A percentile compares a stretch with the other conserved stretches of the same genome.
phyloP scores from a whole-genome alignment of 2,797 vertebrate genomes.

The Numenius phaeopus region DNA sequence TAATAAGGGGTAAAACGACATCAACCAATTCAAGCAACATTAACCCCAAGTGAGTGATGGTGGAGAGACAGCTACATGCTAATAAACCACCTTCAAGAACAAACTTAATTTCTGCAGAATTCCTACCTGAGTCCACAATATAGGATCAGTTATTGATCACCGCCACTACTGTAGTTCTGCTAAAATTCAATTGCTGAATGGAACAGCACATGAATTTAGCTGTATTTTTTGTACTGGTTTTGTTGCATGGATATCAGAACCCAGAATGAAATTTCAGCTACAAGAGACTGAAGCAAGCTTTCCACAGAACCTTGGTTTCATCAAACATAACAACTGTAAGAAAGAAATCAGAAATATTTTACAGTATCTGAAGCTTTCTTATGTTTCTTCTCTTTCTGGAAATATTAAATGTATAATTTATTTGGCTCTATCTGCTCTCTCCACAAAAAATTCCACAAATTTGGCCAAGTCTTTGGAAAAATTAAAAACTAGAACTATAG shows the following conservation, averaged over 20 bases:
- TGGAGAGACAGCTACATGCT: background rate
- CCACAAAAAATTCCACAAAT: background rate
- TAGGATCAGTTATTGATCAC: background rate
- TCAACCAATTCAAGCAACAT: conserved; percentile 26
- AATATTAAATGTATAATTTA: background rate
- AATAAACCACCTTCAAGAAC: background rate
- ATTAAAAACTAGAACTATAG: background rate
- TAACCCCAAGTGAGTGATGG: background rate
- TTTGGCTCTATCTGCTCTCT: background rate
- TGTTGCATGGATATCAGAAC: background rate
- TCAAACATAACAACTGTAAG: background rate
- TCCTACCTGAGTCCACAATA: background rate
- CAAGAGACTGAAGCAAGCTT: background rate
- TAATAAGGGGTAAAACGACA: background rate
- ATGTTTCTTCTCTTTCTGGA: background rate
- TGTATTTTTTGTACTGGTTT: background rate
- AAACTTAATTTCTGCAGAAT: conserved; percentile 10
- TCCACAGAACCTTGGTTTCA: background rate
- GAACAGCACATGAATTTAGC: background rate
- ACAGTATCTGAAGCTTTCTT: background rate
- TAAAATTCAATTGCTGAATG: background rate
- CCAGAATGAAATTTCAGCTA: background rate
- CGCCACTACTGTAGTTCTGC: background rate
- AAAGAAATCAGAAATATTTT: background rate
- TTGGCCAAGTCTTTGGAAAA: background rate